phyloP scores from a whole-genome alignment of 2,888 invertebrate genomes.

The Catocala nupta region DNA sequence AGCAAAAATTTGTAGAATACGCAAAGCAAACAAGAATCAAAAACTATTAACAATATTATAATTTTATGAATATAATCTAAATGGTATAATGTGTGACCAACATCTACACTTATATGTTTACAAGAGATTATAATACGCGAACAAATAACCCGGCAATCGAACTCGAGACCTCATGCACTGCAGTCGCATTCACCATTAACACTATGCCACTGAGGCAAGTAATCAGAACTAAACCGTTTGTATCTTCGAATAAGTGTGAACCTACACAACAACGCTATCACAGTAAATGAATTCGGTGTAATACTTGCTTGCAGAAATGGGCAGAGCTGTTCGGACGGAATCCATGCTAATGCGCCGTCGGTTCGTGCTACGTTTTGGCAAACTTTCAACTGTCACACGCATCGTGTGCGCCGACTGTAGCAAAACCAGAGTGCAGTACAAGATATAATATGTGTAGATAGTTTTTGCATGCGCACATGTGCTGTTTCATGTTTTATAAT shows the following conservation, averaged over 20 bases:
- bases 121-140: too few species aligned
- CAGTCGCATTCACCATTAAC: too few species aligned
- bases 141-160: too few species aligned
- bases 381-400: conserved; percentile 83
- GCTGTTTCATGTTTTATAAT: not conserved
- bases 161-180: too few species aligned
- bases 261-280: conserved; percentile 7
- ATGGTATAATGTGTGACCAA: too few species aligned
- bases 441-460: conserved; percentile 39
- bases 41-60: too few species aligned
- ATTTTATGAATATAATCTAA: too few species aligned
- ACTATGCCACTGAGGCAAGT: too few species aligned
- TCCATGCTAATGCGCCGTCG: conserved; percentile 70
- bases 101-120: not conserved
- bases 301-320: conserved; percentile 28
- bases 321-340: conserved; percentile 52
- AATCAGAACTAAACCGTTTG: too few species aligned
- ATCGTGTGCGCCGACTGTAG: conserved; percentile 62
- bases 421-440: conserved; percentile 26
- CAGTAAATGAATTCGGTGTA: conserved; percentile 37
- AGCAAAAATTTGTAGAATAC: too few species aligned
- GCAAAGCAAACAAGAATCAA: too few species aligned
- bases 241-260: too few species aligned
- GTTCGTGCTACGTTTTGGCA: conserved; percentile 79
- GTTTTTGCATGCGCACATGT: not conserved